Percentiles rank a stretch among this genome's conserved stretches.
These are phyloP conservation scores for Chanos chanos DNA, from an alignment of 2,797 vertebrate genomes.

Conservation along the genomic window DNA sequence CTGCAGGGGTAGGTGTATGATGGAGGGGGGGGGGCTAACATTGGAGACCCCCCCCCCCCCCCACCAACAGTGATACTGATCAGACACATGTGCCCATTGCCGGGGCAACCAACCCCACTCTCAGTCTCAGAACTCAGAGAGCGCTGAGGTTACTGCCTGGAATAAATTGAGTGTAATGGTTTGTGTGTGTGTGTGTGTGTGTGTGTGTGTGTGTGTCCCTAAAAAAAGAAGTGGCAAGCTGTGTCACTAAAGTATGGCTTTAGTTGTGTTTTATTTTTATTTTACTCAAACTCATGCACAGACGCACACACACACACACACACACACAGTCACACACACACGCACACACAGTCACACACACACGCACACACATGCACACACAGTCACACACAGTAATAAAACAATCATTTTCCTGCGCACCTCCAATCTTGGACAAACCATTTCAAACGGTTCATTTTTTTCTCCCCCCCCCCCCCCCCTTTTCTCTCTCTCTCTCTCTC, in stretches of 20 bases:
- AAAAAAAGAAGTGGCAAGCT: constrained; percentile 29
- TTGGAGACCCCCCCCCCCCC: no score
- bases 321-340: neutral
- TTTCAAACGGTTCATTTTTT: constrained; percentile 27
- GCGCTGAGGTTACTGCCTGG: no score
- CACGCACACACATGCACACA: constrained; percentile 35
- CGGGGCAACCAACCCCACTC: no score
- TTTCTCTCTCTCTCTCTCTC: neutral
- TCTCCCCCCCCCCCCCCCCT: neutral
- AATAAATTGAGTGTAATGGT: neutral
- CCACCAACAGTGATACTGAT: no score
- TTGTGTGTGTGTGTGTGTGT: neutral
- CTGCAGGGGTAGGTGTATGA: neutral
- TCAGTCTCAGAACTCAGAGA: no score
- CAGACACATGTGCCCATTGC: no score
- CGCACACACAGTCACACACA: constrained; percentile 23
- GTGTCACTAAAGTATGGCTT: constrained; percentile 43
- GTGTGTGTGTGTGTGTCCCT: constrained; percentile 1
- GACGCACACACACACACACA: constrained; percentile 2
- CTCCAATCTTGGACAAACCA: constrained; percentile 51
- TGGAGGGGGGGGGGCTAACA: neutral
- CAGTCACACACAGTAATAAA: constrained; percentile 46
- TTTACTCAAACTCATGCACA: constrained; percentile 32
- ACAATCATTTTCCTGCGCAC: constrained; percentile 42
- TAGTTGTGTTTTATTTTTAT: constrained; percentile 37